phyloP scores from a whole-genome alignment of 2,888 invertebrate species.

The Luperina testacea region DNA sequence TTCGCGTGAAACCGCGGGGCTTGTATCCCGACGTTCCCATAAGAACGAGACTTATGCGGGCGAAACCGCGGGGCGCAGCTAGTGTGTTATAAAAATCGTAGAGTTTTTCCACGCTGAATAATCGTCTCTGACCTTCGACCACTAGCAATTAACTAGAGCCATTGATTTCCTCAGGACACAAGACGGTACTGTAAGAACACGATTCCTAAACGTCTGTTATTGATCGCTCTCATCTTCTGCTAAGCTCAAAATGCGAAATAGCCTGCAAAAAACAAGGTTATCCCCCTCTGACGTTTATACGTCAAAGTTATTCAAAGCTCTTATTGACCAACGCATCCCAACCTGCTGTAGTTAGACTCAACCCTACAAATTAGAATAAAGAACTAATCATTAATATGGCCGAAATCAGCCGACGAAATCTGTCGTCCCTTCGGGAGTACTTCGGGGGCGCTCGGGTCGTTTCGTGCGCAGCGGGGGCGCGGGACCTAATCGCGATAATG shows the following conservation, averaged over 20 bases:
- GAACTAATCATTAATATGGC: slow-evolving; percentile 84
- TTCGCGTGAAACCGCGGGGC: too few species aligned
- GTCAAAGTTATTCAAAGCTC: slow-evolving; percentile 40
- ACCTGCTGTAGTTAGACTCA: slow-evolving; percentile 57
- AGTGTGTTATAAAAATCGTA: background rate
- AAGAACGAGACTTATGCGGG: too few species aligned
- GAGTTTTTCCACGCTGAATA: background rate
- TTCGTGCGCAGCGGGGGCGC: slow-evolving; percentile 76
- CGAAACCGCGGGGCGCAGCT: too few species aligned
- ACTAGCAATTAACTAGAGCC: background rate
- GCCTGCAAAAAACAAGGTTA: background rate
- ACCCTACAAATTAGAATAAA: slow-evolving; percentile 81
- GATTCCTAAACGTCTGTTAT: background rate
- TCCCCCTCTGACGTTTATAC: background rate
- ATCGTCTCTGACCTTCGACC: background rate
- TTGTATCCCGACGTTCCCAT: too few species aligned
- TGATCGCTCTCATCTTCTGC: background rate
- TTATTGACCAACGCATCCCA: slow-evolving; percentile 54
- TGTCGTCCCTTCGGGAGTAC: slow-evolving; percentile 80
- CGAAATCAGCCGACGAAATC: slow-evolving; percentile 83
- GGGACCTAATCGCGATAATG: slow-evolving; percentile 89
- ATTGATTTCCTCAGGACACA: background rate
- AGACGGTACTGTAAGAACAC: background rate
- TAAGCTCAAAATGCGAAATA: background rate
- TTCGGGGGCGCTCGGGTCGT: slow-evolving; percentile 75